phyloP scores from a whole-genome alignment of 2,888 invertebrate species.

The Coelopa pilipes region DNA sequence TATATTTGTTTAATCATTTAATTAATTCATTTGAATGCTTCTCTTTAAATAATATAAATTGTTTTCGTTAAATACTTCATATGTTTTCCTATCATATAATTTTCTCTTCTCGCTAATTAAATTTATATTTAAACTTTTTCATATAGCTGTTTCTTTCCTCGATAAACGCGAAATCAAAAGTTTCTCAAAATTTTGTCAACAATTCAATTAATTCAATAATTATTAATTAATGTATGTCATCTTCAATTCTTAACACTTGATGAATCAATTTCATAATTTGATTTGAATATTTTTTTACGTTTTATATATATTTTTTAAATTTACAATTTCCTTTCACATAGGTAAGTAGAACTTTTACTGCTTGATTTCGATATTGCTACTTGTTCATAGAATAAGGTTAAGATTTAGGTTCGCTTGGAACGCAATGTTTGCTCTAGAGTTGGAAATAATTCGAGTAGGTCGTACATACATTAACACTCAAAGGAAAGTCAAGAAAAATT shows the following conservation, averaged over 20 bases:
- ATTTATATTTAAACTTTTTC: constrained; percentile 17
- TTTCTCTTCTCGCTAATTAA: constrained; percentile 46
- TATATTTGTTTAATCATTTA: constrained; percentile 45
- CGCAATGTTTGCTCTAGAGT: not conserved
- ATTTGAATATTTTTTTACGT: constrained; percentile 13
- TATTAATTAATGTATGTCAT: constrained; percentile 24
- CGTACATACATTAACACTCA: no score
- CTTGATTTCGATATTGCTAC: constrained; percentile 12
- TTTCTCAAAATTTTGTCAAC: constrained; percentile 30
- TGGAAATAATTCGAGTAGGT: no score
- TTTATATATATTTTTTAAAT: constrained; percentile 2
- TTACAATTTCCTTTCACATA: not conserved
- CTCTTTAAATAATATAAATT: constrained; percentile 13
- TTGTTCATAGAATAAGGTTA: not conserved
- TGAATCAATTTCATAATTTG: not conserved
- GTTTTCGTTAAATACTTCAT: constrained; percentile 47
- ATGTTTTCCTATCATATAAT: constrained; percentile 45
- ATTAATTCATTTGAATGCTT: constrained; percentile 52
- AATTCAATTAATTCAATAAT: constrained; percentile 20
- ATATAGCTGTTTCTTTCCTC: constrained; percentile 9
- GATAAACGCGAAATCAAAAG: constrained; percentile 35
- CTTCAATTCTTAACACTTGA: constrained; percentile 25
- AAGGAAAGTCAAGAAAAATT: not conserved
- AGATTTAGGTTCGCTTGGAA: constrained; percentile 2
- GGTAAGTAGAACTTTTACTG: not conserved